Evolutionary conservation across 2,113 vertebrate species (phyloP).

Genomic region (Hypomesus transpacificus): DNA sequence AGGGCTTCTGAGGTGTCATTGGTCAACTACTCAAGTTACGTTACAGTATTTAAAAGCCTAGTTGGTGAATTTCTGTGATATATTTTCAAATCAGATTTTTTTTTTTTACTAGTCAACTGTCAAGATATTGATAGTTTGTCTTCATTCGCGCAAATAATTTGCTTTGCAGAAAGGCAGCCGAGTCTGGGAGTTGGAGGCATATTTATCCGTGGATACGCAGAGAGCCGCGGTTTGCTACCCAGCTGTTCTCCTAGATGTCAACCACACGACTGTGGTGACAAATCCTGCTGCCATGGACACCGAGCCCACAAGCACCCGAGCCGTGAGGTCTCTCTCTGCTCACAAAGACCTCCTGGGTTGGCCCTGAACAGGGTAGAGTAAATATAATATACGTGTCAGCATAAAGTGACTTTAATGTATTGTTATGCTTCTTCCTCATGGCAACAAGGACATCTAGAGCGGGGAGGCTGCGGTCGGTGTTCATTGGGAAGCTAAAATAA

Average conservation of each 20-base stretch:
- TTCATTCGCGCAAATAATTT: no score
- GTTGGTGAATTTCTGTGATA: no score
- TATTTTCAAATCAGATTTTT: no score
- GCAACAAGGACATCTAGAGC: slow-evolving; percentile 49
- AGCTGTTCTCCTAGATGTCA: slow-evolving; percentile 47
- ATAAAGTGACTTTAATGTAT: slow-evolving; percentile 36
- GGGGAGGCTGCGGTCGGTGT: slow-evolving; percentile 45
- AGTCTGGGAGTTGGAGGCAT: no score
- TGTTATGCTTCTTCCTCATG: slow-evolving; percentile 56
- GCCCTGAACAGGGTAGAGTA: slow-evolving; percentile 49
- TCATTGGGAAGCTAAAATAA: slow-evolving; percentile 66
- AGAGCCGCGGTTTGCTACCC: not conserved
- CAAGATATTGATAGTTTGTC: no score
- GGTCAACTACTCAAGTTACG: no score
- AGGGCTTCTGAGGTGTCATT: no score
- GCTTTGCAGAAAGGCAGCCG: no score
- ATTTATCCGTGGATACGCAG: no score
- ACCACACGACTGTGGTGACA: slow-evolving; percentile 10
- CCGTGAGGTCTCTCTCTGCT: slow-evolving; percentile 38
- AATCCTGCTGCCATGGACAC: slow-evolving; percentile 38
- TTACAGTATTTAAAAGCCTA: no score
- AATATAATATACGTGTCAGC: slow-evolving; percentile 47
- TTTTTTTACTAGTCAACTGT: no score
- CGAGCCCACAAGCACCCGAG: slow-evolving; percentile 46
- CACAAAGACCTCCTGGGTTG: slow-evolving; percentile 52